Conservation (phyloP, 37 sponge, comb jelly and placozoan genomes). For the Cladorhizidae sp. region DNA sequence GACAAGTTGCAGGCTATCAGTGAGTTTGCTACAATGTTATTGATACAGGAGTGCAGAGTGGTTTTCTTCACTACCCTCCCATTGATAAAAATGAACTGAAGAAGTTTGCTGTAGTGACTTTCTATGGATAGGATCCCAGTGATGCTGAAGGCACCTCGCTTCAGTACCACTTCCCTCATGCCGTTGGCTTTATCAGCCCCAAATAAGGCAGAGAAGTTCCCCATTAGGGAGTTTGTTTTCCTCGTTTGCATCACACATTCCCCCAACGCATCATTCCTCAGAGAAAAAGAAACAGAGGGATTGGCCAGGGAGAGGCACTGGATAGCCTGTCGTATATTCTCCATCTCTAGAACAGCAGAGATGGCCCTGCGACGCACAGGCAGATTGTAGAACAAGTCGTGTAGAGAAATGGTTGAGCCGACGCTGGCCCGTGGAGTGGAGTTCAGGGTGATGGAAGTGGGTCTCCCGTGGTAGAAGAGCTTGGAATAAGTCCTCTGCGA, state of each 20-base stretch:
- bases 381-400: slow-evolving; percentile 70
- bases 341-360: slow-evolving; percentile 15
- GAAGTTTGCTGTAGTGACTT: slow-evolving; percentile 31
- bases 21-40: slow-evolving; percentile 40
- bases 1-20: slow-evolving; percentile 22
- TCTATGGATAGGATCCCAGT: slow-evolving; percentile 54
- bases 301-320: slow-evolving; percentile 45
- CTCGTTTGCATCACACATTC: slow-evolving; percentile 38
- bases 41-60: slow-evolving; percentile 37
- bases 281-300: slow-evolving; percentile 59
- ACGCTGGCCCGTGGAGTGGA: slow-evolving; percentile 9
- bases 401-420: slow-evolving; percentile 70
- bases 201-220: slow-evolving; percentile 39
- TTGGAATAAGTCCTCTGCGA: slow-evolving; percentile 52
- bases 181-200: slow-evolving; percentile 8
- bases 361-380: slow-evolving; percentile 64
- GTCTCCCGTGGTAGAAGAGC: slow-evolving; percentile 47
- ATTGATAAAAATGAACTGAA: slow-evolving; percentile 79
- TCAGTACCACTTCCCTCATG: slow-evolving; percentile 3
- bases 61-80: slow-evolving; percentile 48
- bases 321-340: slow-evolving; percentile 26
- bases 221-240: slow-evolving; percentile 29
- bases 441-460: background rate
- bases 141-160: slow-evolving; percentile 1
- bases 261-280: slow-evolving; percentile 41